Conservation (phyloP, 2,797 vertebrate genomes). For the Spinus pinus region DNA sequence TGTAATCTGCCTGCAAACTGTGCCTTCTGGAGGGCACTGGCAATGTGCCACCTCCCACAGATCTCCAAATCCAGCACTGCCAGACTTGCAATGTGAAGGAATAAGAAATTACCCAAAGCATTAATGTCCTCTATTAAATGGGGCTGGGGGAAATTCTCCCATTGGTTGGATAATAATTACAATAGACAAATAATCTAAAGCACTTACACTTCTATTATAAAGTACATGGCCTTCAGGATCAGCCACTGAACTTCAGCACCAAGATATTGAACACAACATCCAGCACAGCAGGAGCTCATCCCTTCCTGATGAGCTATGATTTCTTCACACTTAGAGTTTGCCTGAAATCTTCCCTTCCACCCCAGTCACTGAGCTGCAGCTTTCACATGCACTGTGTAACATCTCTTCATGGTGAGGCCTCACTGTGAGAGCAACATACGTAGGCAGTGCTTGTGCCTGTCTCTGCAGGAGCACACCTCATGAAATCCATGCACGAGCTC, state of each 20-base stretch:
- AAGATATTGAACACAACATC: neutral
- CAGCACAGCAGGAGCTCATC: neutral
- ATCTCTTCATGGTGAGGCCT: neutral
- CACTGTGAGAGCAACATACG: neutral
- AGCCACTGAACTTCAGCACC: neutral
- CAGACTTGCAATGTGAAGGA: neutral
- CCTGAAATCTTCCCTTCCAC: neutral
- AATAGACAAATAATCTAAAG: neutral
- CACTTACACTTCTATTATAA: neutral
- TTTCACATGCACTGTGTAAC: neutral
- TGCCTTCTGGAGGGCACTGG: neutral
- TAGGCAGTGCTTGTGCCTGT: fast-evolving
- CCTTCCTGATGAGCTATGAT: neutral
- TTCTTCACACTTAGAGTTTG: neutral
- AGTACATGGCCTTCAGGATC: neutral
- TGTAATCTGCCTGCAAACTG: neutral
- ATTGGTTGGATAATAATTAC: neutral
- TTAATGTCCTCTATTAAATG: neutral
- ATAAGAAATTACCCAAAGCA: neutral
- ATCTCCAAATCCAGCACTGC: neutral
- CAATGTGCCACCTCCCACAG: neutral
- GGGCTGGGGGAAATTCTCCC: neutral
- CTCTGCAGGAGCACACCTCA: neutral
- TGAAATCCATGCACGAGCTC: neutral
- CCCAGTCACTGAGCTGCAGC: neutral